Evolutionary conservation across 2,113 vertebrate species (phyloP).

Genomic region (Prolemur simus): DNA sequence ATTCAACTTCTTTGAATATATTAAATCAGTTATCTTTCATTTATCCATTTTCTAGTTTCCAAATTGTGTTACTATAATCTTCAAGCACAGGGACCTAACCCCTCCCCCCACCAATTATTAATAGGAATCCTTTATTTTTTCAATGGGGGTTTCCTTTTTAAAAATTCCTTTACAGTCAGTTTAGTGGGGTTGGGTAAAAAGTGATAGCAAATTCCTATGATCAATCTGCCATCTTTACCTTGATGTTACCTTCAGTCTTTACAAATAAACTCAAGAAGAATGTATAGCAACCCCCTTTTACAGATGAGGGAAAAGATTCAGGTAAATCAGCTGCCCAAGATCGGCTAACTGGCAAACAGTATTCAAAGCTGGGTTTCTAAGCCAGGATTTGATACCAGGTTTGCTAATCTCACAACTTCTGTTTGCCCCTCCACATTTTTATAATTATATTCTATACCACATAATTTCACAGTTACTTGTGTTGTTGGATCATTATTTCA

Average conservation of each 20-base stretch:
- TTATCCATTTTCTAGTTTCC: background rate
- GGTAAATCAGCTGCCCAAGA: background rate
- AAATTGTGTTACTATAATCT: background rate
- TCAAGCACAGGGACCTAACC: background rate
- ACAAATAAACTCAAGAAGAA: background rate
- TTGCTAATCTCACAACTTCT: conserved; percentile 2
- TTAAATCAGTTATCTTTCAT: background rate
- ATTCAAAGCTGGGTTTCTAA: background rate
- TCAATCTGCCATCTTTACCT: background rate
- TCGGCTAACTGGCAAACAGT: background rate
- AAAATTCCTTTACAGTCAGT: background rate
- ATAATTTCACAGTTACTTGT: conserved; percentile 3
- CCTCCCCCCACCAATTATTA: background rate
- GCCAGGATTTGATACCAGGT: background rate
- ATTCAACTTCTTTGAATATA: background rate
- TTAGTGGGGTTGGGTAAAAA: background rate
- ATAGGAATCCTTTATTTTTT: background rate
- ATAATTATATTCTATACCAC: background rate
- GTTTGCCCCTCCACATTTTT: background rate
- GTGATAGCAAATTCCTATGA: background rate
- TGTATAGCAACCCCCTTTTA: background rate
- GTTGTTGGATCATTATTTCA: background rate
- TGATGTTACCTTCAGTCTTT: conserved; percentile 1
- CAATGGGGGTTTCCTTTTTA: background rate
- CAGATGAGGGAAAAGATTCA: background rate